Evolutionary conservation across 2,888 invertebrate genomes (phyloP), one percentile per base, ranked within the genome.

Genomic region (Yponomeuta evonymella): DNA sequence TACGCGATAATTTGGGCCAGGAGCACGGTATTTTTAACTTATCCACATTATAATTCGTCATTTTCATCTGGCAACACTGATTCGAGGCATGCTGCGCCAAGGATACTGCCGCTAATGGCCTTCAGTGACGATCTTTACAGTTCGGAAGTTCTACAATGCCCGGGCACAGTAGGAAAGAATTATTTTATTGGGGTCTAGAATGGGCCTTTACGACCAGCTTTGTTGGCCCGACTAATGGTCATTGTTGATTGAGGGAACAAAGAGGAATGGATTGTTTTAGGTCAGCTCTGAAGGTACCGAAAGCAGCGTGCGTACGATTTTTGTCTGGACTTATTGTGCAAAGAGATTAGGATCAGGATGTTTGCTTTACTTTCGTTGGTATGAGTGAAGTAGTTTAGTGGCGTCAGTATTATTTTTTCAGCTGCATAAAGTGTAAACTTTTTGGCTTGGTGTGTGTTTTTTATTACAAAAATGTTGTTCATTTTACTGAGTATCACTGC

Each of bases 81-180:
- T 48, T 23, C n/a, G 23, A 48, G 11, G 15, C 43, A 67, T 29
- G 11, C 67, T 67, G 48, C 48, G 30, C 66, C 9, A 43, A 43
- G n/a, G 70, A 36, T 43, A 36, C 71, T 71, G 66, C 70, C 91
- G 90, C 88, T 88, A 89, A 90, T 89, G 78, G 81, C 69, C 76
- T 73, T 76, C 73, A 80, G 82, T 77, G 82, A 83, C 80, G 72
- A 70, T 73, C 82, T 82, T 82, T 84, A 87, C 85, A 86, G 87
- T 86, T 90, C 86, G 87, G 88, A 86, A 87, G 87, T 89, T 85
- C 51, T 83, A 89, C 87, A 88, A 88, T 85, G 74, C 79, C 72
- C 73, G 76, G 77, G 81, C 83, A 88, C 91, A 87, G 90, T 90
- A 90, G 91, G 88, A 85, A 81, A 75, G 79, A 87, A 90, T 90